Base-by-base conservation (phyloP, 2,797 vertebrate genomes). In the Danio choprae region DNA sequence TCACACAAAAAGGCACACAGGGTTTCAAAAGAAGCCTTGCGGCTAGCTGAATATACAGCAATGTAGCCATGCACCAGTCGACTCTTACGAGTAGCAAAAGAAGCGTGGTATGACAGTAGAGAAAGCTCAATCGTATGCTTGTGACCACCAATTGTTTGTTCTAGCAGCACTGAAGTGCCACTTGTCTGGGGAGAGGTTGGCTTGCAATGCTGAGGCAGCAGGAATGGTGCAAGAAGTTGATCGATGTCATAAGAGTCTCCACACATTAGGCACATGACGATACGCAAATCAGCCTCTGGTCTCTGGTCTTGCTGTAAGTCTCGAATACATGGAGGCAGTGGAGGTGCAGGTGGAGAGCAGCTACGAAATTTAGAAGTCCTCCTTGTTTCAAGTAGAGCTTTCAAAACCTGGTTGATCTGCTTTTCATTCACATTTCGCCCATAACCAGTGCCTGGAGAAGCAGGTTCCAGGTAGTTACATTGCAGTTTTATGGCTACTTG, bases 181-280 rank as follows among this genome's bases (percentile, higher is more conserved):
- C 83, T 86, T 85, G 84, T 84, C 53, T 86, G 86, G 8, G 90
- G 87, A 0, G 91, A 92, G 0, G 92, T 91, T 0, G 94, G 94
- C 18, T 92, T 88, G 80, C 90, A 95, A 48, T 89, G 85, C 56
- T 91, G 95, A 22, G 93, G 92, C 65, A 94, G 93, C 18, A 96
- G 89, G 62, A 95, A 88, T 15, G 94, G 94, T 1, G 89, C 83
- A 5, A 96, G 92, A 20, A 96, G 87, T 29, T 96, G 95, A 0
- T 96, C 95, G 0, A 90, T 86, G 6, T 89, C 86, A 51, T 91
- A 94, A 0, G 93, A 90, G 51, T 96, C 95, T 0, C 95, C 95
- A 50, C 95, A 96, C 94, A 96, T 95, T 72, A 96, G 75, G 82
- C 95, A 96, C 92, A 95, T 91, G n/a, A 94, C 94, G 16, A 96